These are phyloP conservation scores for Leptinotarsa tumamoca DNA, from an alignment of 2,888 invertebrate species.

Conservation along the genomic window DNA sequence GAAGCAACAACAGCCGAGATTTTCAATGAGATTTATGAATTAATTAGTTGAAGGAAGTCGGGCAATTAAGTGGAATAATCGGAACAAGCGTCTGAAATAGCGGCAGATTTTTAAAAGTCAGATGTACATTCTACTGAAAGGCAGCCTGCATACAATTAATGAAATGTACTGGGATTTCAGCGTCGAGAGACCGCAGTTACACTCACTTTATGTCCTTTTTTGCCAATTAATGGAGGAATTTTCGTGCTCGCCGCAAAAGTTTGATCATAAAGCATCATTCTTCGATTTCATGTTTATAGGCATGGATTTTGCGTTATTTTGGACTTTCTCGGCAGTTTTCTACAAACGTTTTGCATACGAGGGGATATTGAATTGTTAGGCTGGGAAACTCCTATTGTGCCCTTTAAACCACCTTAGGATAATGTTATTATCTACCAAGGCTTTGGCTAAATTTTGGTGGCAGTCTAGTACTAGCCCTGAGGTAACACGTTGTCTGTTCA, in stretches of 20 bases:
- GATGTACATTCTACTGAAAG: slow-evolving; percentile 25
- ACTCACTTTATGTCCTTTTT: slow-evolving; percentile 31
- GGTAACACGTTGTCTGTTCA: too few relatives aligned
- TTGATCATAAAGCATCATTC: slow-evolving; percentile 11
- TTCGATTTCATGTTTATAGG: slow-evolving; percentile 9
- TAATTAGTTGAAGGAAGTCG: slow-evolving; percentile 36
- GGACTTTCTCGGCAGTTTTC: background rate
- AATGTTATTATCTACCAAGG: too few relatives aligned
- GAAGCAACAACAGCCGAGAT: background rate
- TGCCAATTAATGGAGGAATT: slow-evolving; percentile 30
- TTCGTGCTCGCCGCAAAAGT: slow-evolving; percentile 13
- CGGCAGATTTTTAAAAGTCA: slow-evolving; percentile 30
- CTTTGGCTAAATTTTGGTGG: too few relatives aligned
- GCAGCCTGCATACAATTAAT: slow-evolving; percentile 34
- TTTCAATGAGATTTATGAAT: slow-evolving; percentile 34
- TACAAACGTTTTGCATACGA: background rate
- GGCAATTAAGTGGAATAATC: slow-evolving; percentile 37
- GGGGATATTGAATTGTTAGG: background rate
- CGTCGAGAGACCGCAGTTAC: slow-evolving; percentile 23
- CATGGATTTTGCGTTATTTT: slow-evolving; percentile 6
- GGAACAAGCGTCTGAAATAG: slow-evolving; percentile 35
- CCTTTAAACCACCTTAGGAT: too few relatives aligned
- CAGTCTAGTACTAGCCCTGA: too few relatives aligned
- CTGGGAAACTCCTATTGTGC: too few relatives aligned
- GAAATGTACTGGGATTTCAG: slow-evolving; percentile 33